Evolutionary conservation across 2,113 vertebrate species (phyloP).

Genomic region (Cyanistes caeruleus): DNA sequence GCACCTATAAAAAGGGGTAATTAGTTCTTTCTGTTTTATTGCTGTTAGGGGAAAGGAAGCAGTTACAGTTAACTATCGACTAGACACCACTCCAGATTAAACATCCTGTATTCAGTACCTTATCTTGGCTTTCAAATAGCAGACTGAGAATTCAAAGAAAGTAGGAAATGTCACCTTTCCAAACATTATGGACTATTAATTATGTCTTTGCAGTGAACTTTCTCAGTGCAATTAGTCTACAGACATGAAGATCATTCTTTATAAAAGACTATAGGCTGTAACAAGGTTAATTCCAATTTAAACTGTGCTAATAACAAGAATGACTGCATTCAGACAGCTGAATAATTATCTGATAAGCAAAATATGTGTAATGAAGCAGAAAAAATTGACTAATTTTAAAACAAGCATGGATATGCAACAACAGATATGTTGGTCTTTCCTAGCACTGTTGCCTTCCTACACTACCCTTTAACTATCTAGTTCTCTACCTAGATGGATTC

Average conservation of each 20-base stretch:
- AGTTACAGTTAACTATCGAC: slow-evolving; percentile 64
- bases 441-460: neutral
- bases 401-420: neutral
- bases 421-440: neutral
- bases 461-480: neutral
- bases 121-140: slow-evolving; percentile 39
- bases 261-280: slow-evolving; percentile 45
- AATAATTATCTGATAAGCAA: slow-evolving; percentile 37
- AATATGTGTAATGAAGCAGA: slow-evolving; percentile 30
- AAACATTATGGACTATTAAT: slow-evolving; percentile 71
- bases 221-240: slow-evolving; percentile 56
- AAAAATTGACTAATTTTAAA: slow-evolving; percentile 23
- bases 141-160: slow-evolving; percentile 66
- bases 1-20: slow-evolving; percentile 73
- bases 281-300: slow-evolving; percentile 72
- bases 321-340: slow-evolving; percentile 23
- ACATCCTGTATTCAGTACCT: slow-evolving; percentile 37
- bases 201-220: slow-evolving; percentile 60
- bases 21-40: slow-evolving; percentile 73
- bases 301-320: slow-evolving; percentile 59
- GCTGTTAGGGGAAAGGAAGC: slow-evolving; percentile 60
- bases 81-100: slow-evolving; percentile 64
- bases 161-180: slow-evolving; percentile 76
- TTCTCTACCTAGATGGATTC: neutral
- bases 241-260: slow-evolving; percentile 66